These are phyloP conservation scores for Harpagoxenus sublaevis DNA, from an alignment of 2,888 invertebrate species.

Conservation along the genomic window DNA sequence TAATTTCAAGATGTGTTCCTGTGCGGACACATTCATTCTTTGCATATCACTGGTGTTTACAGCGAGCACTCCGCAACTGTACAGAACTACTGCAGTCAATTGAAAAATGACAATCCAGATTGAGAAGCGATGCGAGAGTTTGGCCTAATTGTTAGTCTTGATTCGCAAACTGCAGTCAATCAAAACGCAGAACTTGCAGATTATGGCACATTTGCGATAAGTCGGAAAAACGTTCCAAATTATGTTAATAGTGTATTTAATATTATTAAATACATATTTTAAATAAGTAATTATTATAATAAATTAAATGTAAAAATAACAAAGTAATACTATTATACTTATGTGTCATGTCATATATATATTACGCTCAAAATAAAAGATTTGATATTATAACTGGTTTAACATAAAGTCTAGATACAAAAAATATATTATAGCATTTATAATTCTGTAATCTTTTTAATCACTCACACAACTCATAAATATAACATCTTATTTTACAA, in stretches of 20 bases:
- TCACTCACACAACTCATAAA: background rate
- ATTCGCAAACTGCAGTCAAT: slow-evolving; percentile 42
- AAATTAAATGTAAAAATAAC: background rate
- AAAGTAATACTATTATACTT: background rate
- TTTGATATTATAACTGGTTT: background rate
- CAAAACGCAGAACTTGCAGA: slow-evolving; percentile 44
- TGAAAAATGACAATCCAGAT: slow-evolving; percentile 34
- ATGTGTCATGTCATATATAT: background rate
- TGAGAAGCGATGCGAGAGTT: slow-evolving; percentile 49
- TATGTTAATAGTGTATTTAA: too few relatives aligned
- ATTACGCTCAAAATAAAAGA: background rate
- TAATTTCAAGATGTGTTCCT: slow-evolving; percentile 54
- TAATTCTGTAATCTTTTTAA: background rate
- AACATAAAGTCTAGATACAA: too few relatives aligned
- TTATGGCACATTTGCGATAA: slow-evolving; percentile 57
- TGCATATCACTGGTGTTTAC: background rate
- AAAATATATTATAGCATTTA: background rate
- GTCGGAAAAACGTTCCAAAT: slow-evolving; percentile 51
- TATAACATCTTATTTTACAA: background rate
- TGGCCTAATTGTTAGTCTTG: slow-evolving; percentile 1
- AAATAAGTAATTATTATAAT: background rate
- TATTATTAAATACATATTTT: background rate
- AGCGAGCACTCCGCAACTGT: background rate
- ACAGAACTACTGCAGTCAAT: background rate
- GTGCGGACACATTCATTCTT: background rate